These are phyloP conservation scores for Picathartes gymnocephalus DNA, from an alignment of 2,113 vertebrate genomes.

Conservation along the genomic window DNA sequence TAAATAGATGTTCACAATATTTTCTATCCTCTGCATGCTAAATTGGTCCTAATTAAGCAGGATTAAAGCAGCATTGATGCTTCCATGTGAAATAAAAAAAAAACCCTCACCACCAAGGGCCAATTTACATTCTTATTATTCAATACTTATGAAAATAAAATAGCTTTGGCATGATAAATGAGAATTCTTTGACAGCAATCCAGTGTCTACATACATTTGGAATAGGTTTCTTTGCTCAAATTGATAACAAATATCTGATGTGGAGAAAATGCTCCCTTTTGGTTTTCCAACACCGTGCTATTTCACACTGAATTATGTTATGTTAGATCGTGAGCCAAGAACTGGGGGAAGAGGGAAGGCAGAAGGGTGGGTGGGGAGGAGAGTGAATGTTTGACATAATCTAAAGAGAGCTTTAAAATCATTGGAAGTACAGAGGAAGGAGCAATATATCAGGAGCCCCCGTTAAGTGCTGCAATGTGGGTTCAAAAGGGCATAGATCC, in stretches of 20 bases:
- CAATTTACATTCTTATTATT: constrained; percentile 61
- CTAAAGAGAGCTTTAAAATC: background rate
- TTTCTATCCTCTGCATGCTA: constrained; percentile 38
- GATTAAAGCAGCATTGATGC: constrained; percentile 46
- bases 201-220: constrained; percentile 12
- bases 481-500: background rate
- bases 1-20: constrained; percentile 44
- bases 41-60: constrained; percentile 61
- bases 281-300: background rate
- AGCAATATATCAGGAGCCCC: background rate
- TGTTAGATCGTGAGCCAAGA: background rate
- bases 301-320: constrained; percentile 6
- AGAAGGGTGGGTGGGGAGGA: background rate
- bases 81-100: constrained; percentile 49
- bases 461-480: background rate
- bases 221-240: constrained; percentile 21
- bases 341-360: background rate
- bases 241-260: constrained; percentile 32
- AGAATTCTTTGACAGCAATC: constrained; percentile 27
- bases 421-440: background rate
- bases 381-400: background rate
- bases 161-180: constrained; percentile 54
- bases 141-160: constrained; percentile 50
- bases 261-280: constrained; percentile 4
- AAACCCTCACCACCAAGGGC: background rate